phyloP scores from a whole-genome alignment of 2,888 invertebrate species.

The Troides helena region DNA sequence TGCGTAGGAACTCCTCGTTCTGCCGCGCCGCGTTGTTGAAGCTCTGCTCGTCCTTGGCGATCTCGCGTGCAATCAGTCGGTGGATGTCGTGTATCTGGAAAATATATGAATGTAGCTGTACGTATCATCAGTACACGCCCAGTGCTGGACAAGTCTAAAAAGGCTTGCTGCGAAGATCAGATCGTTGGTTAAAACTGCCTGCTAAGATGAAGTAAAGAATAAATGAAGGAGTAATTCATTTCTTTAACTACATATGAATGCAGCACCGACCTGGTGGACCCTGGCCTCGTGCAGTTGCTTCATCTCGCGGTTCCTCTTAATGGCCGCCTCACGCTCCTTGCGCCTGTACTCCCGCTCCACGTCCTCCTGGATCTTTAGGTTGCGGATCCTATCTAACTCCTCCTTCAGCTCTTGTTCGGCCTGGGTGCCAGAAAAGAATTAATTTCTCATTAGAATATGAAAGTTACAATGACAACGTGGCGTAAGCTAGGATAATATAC shows the following conservation, averaged over 20 bases:
- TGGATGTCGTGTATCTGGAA: slow-evolving; percentile 80
- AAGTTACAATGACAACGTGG: no score
- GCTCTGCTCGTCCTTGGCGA: slow-evolving; percentile 82
- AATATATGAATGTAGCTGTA: slow-evolving; percentile 26
- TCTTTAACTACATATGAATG: no score
- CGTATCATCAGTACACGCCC: no score
- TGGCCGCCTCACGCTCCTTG: slow-evolving; percentile 82
- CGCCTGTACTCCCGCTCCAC: slow-evolving; percentile 86
- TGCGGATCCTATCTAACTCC: slow-evolving; percentile 73
- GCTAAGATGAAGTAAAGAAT: no score
- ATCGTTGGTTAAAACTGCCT: no score
- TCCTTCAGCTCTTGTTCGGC: slow-evolving; percentile 74
- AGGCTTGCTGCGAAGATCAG: no score
- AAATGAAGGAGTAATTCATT: no score
- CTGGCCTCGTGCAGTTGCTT: slow-evolving; percentile 74
- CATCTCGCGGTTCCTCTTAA: slow-evolving; percentile 77
- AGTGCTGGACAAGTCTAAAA: no score
- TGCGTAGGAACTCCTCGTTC: slow-evolving; percentile 75
- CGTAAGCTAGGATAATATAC: no score
- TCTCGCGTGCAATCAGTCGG: slow-evolving; percentile 83
- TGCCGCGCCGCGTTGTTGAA: slow-evolving; percentile 80
- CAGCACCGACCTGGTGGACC: slow-evolving; percentile 71
- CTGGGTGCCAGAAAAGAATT: slow-evolving; percentile 39
- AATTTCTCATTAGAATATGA: no score
- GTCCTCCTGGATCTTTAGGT: slow-evolving; percentile 76